Conservation (phyloP, 2,113 vertebrate genomes). For the Marmota flaviventris region DNA sequence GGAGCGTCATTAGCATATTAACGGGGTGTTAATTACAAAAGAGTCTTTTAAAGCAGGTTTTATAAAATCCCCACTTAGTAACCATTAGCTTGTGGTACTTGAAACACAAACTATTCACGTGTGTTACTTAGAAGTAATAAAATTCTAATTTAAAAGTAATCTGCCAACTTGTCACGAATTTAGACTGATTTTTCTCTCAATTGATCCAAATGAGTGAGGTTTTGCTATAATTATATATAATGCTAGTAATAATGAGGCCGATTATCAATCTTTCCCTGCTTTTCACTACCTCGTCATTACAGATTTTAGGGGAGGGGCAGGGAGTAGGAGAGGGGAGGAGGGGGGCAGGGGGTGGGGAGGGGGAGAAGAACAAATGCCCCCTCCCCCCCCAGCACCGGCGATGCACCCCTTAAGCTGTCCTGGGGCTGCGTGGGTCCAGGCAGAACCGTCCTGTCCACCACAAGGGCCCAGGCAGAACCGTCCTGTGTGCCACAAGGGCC, state of each 20-base stretch:
- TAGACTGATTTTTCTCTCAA: constrained; percentile 81
- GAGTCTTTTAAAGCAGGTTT: constrained; percentile 78
- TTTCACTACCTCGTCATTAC: constrained; percentile 68
- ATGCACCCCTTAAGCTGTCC: no score
- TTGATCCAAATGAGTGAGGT: constrained; percentile 82
- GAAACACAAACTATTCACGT: constrained; percentile 75
- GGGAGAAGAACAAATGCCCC: not conserved
- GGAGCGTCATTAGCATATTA: constrained; percentile 81
- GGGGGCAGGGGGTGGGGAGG: not conserved
- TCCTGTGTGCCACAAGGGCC: rapidly evolving
- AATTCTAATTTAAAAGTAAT: constrained; percentile 84
- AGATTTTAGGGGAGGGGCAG: not conserved
- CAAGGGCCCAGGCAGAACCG: no score
- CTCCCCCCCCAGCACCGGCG: not conserved
- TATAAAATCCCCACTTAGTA: constrained; percentile 79
- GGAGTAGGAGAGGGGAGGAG: not conserved
- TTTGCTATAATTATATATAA: constrained; percentile 83
- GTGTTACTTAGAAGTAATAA: constrained; percentile 81
- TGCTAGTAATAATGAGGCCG: constrained; percentile 79
- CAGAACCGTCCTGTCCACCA: not conserved
- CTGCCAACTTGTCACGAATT: constrained; percentile 84
- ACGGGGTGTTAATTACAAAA: constrained; percentile 81
- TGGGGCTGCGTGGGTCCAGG: rapidly evolving
- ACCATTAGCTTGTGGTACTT: constrained; percentile 77
- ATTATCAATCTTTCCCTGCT: constrained; percentile 74